These are phyloP conservation scores for Metalampra italica DNA, from an alignment of 2,888 invertebrate genomes.

Conservation along the genomic window DNA sequence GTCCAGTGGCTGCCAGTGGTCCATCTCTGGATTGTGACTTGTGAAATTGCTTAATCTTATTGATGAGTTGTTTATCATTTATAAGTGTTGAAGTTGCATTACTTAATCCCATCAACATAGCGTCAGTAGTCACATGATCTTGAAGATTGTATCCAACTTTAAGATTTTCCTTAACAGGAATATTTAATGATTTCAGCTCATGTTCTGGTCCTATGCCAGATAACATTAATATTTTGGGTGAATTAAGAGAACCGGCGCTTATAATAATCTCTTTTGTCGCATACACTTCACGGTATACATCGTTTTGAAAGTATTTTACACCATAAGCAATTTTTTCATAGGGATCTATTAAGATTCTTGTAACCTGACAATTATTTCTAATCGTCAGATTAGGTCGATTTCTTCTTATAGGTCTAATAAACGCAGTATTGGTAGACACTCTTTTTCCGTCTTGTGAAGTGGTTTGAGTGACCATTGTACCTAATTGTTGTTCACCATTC, in stretches of 20 bases:
- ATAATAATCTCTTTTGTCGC: constrained; percentile 80
- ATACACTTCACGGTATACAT: constrained; percentile 26
- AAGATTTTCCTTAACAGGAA: constrained; percentile 78
- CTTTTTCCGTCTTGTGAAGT: constrained; percentile 78
- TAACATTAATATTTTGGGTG: constrained; percentile 80
- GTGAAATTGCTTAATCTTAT: constrained; percentile 54
- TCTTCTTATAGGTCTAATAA: constrained; percentile 79
- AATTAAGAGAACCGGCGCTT: constrained; percentile 78
- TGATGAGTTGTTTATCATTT: constrained; percentile 40
- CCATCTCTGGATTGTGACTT: constrained; percentile 43
- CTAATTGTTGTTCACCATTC: constrained; percentile 76
- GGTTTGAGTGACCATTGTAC: constrained; percentile 79
- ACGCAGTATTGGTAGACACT: constrained; percentile 80
- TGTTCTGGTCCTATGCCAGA: constrained; percentile 80
- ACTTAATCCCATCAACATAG: constrained; percentile 71
- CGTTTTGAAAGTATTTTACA: constrained; percentile 40
- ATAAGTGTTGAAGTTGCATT: constrained; percentile 71
- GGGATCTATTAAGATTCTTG: constrained; percentile 74
- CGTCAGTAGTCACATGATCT: constrained; percentile 80
- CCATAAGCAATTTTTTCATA: constrained; percentile 40
- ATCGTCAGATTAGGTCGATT: constrained; percentile 68
- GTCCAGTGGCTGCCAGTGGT: constrained; percentile 74
- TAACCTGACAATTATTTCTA: constrained; percentile 70
- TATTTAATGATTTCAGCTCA: constrained; percentile 62
- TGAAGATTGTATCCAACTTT: constrained; percentile 86